Evolutionary conservation across 2,888 invertebrate genomes (phyloP), one percentile per base, ranked within the genome.

Genomic region (Meloe dianella): DNA sequence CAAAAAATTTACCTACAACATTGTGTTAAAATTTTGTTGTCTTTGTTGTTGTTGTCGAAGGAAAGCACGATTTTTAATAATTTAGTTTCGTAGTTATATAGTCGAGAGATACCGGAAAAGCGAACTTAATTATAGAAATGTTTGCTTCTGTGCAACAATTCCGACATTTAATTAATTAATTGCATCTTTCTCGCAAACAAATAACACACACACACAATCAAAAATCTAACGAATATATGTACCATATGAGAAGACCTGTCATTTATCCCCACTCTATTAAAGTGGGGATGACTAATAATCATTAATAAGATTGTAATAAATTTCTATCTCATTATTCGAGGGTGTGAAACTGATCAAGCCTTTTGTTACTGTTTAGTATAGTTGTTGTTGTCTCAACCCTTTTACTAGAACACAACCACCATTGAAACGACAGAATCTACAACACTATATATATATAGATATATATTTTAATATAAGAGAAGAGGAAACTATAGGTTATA

Each of bases 401-500:
- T 47, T 20, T 9, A 30, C 30, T 9, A 30, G 1, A 1, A 30
- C 30, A 30, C 30, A 9, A 8, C 2, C 12, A 47, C 20, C 8
- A 10, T 47, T 47, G 9, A 47, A 47, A 20, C 47, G 47, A 47
- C 47, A 47, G 12, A n/a, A 17, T 41, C 2, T 35, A 35, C 12
- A 32, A n/a, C n/a, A n/a, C n/a, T 32, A 32, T 14, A 6, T 41
- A 41, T 41, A n/a, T 41, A 41, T 41, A 41, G n/a, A 41, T 41
- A 47, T 47, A 47, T 47, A 47, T 47, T 47, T 47, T 20, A 6
- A 20, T 47, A 47, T 17, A 20, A 47, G 47, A 47, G 47, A 41
- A n/a, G 17, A 41, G 20, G 47, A 47, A 47, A 47, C 47, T 79
- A 78, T 79, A 77, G 78, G 80, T 80, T 77, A 79, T 81, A 80